Base-by-base conservation (phyloP, 2,113 vertebrate species). In the Sinosuthora webbiana region DNA sequence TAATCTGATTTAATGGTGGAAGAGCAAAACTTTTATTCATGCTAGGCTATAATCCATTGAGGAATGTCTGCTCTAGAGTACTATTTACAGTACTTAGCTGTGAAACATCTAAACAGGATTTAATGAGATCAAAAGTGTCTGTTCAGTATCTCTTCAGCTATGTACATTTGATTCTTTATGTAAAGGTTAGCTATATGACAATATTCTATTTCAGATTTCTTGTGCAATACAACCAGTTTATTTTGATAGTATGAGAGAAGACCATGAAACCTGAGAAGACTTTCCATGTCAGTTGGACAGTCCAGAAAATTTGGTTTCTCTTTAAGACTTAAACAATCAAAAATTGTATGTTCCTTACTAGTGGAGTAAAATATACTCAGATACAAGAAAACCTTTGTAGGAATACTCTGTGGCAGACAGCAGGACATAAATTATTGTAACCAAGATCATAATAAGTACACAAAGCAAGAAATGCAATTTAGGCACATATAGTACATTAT, bases 391-490 rank as follows among this genome's bases (percentile, higher is more conserved):
- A 42, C 2, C 15, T 83, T 35, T 73, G 6, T 15, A 75, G 59
- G 14, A 87, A 16, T 59, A n/a, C 4, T 62, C 41, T 78, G 12
- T 64, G 31, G 7, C 23, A 94, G 13, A 57, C 28, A 65, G 13
- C 7, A 95, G 24, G 28, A 42, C 88, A 44, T 87, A 95, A 63
- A 35, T 90, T 83, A 76, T 49, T 52, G 68, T 44, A 83, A 82
- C 30, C 64, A 92, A 96, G 59, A 17, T 39, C 35, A 64, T 75
- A 30, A 37, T 71, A 94, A 87, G 45, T 50, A 59, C 33, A 13
- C 77, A 83, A 59, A 89, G 62, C 59, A 88, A 59, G 50, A 68
- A 90, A 89, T 59, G 12, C 50, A 75, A 15, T 95, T 96, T 96
- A 83, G 65, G 9, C 21, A 23, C 21, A 64, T 53, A 52, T 12